Evolutionary conservation across 53 echinoderm and acorn worm genomes (phyloP).

Genomic region (Henricia sp.): DNA sequence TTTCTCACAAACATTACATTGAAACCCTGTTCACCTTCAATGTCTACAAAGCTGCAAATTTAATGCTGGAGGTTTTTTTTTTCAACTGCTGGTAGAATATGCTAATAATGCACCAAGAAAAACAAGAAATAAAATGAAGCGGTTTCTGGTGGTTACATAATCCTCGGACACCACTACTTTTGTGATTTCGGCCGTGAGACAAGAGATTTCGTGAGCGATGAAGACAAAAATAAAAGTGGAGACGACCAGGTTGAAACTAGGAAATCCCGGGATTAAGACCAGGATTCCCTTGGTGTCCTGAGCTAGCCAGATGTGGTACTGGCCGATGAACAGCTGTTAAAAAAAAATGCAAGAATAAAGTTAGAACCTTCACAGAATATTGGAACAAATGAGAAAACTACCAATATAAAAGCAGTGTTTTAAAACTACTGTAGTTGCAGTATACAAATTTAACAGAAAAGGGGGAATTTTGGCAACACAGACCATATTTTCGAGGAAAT

Average conservation of each 20-base stretch:
- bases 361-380: too few relatives aligned
- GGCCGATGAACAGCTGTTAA: slow-evolving; percentile 85
- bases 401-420: too few relatives aligned
- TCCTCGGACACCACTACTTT: slow-evolving; percentile 73
- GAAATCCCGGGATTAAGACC: slow-evolving; percentile 82
- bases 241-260: slow-evolving; percentile 78
- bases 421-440: too few relatives aligned
- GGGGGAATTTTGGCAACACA: too few relatives aligned
- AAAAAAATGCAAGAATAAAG: not conserved
- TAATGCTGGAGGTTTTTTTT: too few relatives aligned
- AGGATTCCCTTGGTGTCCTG: slow-evolving; percentile 88
- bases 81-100: slow-evolving; percentile 44
- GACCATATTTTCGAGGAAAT: too few relatives aligned
- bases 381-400: too few relatives aligned
- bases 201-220: slow-evolving; percentile 81
- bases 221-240: slow-evolving; percentile 94
- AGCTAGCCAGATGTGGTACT: slow-evolving; percentile 97
- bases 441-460: too few relatives aligned
- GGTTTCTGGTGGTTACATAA: slow-evolving; percentile 64
- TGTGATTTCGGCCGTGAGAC: slow-evolving; percentile 69
- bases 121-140: slow-evolving; percentile 52
- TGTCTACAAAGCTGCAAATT: too few relatives aligned
- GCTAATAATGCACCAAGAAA: slow-evolving; percentile 54
- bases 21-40: too few relatives aligned
- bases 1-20: too few relatives aligned